Conservation (phyloP, 2,888 invertebrate genomes). For the Ceratothoa steindachneri region DNA sequence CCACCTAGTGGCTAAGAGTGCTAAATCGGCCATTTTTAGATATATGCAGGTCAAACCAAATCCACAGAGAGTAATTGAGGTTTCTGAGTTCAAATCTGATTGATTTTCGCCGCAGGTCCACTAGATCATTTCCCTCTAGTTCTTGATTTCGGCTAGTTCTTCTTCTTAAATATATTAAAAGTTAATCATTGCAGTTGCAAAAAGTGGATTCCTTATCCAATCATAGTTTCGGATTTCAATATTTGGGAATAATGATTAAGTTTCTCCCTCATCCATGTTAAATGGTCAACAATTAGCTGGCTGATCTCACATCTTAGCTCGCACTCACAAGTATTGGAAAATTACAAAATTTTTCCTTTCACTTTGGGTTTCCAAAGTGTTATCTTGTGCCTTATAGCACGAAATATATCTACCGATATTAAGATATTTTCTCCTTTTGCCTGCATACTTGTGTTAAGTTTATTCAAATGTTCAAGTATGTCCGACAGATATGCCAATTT, state of each 20-base stretch:
- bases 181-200: too few species aligned
- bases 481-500: background rate
- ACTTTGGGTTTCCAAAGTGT: background rate
- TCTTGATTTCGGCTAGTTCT: too few species aligned
- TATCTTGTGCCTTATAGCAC: background rate
- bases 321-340: background rate
- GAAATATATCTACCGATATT: background rate
- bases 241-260: background rate
- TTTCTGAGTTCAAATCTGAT: too few species aligned
- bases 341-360: background rate
- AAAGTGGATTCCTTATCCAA: background rate
- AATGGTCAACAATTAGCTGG: background rate
- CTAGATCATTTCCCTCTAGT: too few species aligned
- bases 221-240: background rate
- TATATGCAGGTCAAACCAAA: too few species aligned
- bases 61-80: too few species aligned
- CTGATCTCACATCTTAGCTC: background rate
- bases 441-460: background rate
- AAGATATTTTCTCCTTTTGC: background rate
- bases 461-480: background rate
- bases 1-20: too few species aligned
- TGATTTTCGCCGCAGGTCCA: too few species aligned
- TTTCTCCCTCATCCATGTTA: background rate
- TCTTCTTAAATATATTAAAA: too few species aligned
- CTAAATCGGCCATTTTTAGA: too few species aligned